Percentiles rank a stretch among this genome's conserved stretches.
phyloP scores from a whole-genome alignment of 2,888 invertebrate species.

The Meiosimyza decipiens region DNA sequence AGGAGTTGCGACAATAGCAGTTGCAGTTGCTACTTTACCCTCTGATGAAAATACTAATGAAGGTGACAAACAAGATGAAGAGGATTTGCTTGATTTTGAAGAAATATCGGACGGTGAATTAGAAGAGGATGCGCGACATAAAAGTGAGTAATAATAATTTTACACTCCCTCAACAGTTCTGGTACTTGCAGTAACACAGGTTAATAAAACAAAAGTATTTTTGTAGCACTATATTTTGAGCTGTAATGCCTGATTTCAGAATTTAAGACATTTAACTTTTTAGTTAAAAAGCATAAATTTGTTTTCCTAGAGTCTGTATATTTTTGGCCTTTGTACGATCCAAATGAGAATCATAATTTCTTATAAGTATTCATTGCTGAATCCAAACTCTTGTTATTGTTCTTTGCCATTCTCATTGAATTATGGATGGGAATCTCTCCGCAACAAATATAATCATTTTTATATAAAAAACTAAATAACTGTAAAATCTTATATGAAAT shows the following conservation, averaged over 20 bases:
- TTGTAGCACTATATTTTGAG: too few species aligned
- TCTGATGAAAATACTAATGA: conserved; percentile 27
- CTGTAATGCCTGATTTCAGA: too few species aligned
- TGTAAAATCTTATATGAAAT: not conserved
- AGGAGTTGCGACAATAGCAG: not conserved
- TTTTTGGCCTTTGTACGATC: too few species aligned
- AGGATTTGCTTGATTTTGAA: conserved; percentile 79
- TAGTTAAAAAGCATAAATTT: too few species aligned
- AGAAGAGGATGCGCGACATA: conserved; percentile 83
- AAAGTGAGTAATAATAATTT: conserved; percentile 56
- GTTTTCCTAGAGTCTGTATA: too few species aligned
- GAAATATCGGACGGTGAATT: conserved; percentile 91
- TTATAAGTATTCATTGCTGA: too few species aligned
- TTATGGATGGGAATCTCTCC: too few species aligned
- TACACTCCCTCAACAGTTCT: not conserved
- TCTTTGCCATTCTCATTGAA: not conserved
- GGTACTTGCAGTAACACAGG: too few species aligned
- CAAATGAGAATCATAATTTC: too few species aligned
- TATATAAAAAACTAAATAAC: not conserved
- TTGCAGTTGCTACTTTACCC: conserved; percentile 7
- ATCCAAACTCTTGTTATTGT: not conserved
- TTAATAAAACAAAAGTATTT: too few species aligned
- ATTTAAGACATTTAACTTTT: too few species aligned
- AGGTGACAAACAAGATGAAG: conserved; percentile 63
- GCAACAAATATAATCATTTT: not conserved